Evolutionary conservation across 2,888 invertebrate genomes (phyloP), one percentile per base, ranked within the genome.

Genomic region (Heliconius charithonia): DNA sequence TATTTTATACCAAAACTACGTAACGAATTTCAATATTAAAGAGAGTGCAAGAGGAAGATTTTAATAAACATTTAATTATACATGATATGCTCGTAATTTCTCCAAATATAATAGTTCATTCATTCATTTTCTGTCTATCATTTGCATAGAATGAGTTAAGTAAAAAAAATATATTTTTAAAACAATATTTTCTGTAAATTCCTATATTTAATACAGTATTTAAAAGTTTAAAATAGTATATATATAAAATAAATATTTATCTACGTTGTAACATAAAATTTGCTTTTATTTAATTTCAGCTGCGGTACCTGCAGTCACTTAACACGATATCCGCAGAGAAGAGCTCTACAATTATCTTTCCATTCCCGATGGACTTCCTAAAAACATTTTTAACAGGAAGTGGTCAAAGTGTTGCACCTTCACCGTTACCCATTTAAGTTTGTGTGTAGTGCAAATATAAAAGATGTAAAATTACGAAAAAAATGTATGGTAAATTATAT

Each of bases 341-440:
- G 93, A 98, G 98, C 91, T 98, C 98, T 0, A 99, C 98, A 0
- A 98, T 99, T 84, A 97, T 99, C 80, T 99, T 99, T 89, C 99
- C 99, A 1, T 94, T 99, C 84, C 99, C 99, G 0, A 96, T 99
- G 93, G 98, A 99, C 87, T 96, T 97, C 87, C 85, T 96, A 63
- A 93, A 95, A 83, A 88, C 96, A 9, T 95, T 95, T 81, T 85
- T 95, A 77, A 88, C 91, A 2, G 88, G 88, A 27, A 84, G 88
- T 13, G 88, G 88, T 12, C 84, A 89, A 22, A 89, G 89, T 81
- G 83, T 87, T 51, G 82, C 88, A 6, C 82, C 83, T 41, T 71
- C 84, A 63, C 82, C 77, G 63, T 82, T 85, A 73, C 87, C 84
- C 25, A 83, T 86, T 80, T 85, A 85, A 85, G 59, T 16, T n/a